Percentiles rank a stretch among this genome's conserved stretches.
These are phyloP conservation scores for Unio pictorum DNA, from an alignment of 2,888 invertebrate species.

Conservation along the genomic window DNA sequence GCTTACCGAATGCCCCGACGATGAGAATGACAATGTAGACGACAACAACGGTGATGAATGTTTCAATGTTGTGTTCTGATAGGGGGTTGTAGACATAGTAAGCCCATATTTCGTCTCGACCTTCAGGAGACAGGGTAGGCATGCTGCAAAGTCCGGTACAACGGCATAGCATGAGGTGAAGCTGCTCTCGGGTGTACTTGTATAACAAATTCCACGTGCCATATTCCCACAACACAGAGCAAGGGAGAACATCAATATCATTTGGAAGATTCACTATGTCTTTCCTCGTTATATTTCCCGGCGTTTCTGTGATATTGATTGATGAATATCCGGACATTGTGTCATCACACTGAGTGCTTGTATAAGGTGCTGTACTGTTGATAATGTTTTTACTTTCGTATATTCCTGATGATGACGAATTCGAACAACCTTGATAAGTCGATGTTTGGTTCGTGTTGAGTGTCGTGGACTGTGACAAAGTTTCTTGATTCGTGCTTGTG, in stretches of 20 bases:
- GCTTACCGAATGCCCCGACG: constrained; percentile 27
- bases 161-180: constrained; percentile 16
- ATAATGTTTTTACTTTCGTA: too few species aligned
- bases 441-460: too few species aligned
- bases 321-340: too few species aligned
- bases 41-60: constrained; percentile 20
- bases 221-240: constrained; percentile 10
- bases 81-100: constrained; percentile 6
- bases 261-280: background rate
- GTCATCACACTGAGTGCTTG: too few species aligned
- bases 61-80: constrained; percentile 14
- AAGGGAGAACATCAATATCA: background rate
- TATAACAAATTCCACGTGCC: constrained; percentile 10
- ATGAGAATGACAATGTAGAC: constrained; percentile 20
- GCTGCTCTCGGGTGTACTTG: constrained; percentile 19
- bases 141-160: constrained; percentile 16
- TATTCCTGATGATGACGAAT: too few species aligned
- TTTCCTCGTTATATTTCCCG: too few species aligned
- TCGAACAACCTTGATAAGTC: too few species aligned
- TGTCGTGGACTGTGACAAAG: too few species aligned
- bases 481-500: too few species aligned
- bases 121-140: background rate
- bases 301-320: too few species aligned
- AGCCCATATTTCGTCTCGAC: constrained; percentile 5
- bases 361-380: too few species aligned